Conservation (phyloP, 2,888 invertebrate genomes). For the Noctua janthina region DNA sequence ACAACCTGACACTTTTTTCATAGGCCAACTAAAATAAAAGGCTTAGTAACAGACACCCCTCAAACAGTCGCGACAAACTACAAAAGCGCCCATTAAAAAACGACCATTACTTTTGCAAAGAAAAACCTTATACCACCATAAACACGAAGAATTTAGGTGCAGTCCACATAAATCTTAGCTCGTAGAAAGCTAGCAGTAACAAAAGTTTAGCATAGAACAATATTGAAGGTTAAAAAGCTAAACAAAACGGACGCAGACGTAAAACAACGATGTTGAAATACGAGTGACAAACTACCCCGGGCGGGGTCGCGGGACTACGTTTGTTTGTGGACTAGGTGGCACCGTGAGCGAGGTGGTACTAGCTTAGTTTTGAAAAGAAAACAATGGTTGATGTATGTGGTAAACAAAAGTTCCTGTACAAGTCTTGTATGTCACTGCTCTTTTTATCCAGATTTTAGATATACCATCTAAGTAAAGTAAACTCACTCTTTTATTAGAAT, state of each 20-base stretch:
- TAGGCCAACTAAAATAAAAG: no score
- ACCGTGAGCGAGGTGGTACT: slow-evolving; percentile 29
- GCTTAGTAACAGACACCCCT: not conserved
- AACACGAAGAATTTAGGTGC: slow-evolving; percentile 37
- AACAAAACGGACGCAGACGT: slow-evolving; percentile 72
- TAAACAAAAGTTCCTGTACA: not conserved
- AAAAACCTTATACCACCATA: slow-evolving; percentile 1
- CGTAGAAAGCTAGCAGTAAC: slow-evolving; percentile 50
- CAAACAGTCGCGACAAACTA: slow-evolving; percentile 1
- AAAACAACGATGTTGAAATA: slow-evolving; percentile 73
- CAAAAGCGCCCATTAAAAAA: slow-evolving; percentile 16
- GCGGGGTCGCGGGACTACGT: slow-evolving; percentile 70
- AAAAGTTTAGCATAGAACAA: slow-evolving; percentile 65
- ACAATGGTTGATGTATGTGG: not conserved
- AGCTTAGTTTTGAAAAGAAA: slow-evolving; percentile 6
- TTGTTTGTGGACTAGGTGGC: slow-evolving; percentile 70
- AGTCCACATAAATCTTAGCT: slow-evolving; percentile 45
- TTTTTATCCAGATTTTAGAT: not conserved
- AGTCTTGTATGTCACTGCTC: not conserved
- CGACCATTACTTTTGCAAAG: not conserved
- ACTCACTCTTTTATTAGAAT: not conserved
- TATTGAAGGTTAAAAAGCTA: slow-evolving; percentile 73
- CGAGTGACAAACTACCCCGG: slow-evolving; percentile 78
- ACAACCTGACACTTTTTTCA: no score
- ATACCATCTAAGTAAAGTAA: not conserved